These are phyloP conservation scores for Rousettus leschenaultii DNA, from an alignment of 2,113 vertebrate species.

Conservation along the genomic window DNA sequence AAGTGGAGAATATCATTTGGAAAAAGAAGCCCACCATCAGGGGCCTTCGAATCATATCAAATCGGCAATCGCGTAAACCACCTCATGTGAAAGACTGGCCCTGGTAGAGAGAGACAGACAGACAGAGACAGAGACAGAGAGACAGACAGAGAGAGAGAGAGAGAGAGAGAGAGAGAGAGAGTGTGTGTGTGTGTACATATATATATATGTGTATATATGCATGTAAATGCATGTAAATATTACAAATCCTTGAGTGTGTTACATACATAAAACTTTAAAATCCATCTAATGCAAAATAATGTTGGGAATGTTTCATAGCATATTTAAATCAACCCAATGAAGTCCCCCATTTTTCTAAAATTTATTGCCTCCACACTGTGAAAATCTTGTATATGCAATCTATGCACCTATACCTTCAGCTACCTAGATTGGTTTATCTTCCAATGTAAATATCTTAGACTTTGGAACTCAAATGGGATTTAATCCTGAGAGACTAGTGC, in stretches of 20 bases:
- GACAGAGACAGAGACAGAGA: too few relatives aligned
- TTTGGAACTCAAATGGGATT: not conserved
- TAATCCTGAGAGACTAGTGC: not conserved
- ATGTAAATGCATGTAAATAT: not conserved
- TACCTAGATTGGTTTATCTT: not conserved
- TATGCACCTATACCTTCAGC: not conserved
- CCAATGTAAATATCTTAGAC: not conserved
- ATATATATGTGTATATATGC: too few relatives aligned
- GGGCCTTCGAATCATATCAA: not conserved
- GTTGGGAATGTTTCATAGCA: not conserved
- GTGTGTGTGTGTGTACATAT: too few relatives aligned
- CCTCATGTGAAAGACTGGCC: not conserved
- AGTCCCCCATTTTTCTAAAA: not conserved
- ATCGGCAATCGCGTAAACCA: not conserved
- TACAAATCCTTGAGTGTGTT: not conserved
- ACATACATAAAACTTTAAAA: not conserved
- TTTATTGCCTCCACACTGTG: not conserved
- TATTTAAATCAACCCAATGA: not conserved
- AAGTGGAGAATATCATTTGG: not conserved
- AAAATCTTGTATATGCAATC: not conserved
- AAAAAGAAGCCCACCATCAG: not conserved
- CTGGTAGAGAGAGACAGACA: not conserved
- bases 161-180: too few relatives aligned
- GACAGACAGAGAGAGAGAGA: too few relatives aligned
- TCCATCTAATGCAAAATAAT: not conserved